Percentiles rank a stretch among this genome's conserved stretches.
Evolutionary conservation across 2,797 vertebrate genomes (phyloP).

Genomic region (Neosilurus hyrtlii): DNA sequence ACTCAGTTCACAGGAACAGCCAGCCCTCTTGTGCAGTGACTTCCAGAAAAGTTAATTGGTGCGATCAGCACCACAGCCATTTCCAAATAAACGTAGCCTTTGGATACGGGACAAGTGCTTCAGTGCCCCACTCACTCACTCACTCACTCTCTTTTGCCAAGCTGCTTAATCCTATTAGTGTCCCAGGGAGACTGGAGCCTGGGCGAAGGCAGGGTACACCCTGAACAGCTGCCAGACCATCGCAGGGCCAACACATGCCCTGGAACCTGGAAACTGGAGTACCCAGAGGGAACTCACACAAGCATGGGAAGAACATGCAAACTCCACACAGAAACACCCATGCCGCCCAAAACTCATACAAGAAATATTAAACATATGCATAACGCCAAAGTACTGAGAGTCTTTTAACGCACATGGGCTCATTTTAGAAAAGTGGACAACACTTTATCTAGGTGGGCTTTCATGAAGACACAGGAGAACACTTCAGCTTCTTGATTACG

Average conservation of each 20-base stretch:
- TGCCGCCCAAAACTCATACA: background rate
- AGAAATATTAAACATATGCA: background rate
- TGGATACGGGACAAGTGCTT: slow-evolving; percentile 9
- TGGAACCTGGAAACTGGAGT: too few species aligned
- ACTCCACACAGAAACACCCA: too few species aligned
- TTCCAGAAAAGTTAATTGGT: slow-evolving; percentile 19
- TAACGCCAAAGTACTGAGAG: background rate
- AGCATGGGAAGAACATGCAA: too few species aligned
- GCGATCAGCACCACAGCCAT: slow-evolving; percentile 13
- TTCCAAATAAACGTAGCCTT: slow-evolving; percentile 27
- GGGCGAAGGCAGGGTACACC: too few species aligned
- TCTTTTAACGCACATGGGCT: background rate
- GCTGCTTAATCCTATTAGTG: too few species aligned
- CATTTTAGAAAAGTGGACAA: slow-evolving; percentile 7
- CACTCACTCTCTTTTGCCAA: too few species aligned
- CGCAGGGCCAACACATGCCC: too few species aligned
- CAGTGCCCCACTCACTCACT: background rate
- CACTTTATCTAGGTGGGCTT: background rate
- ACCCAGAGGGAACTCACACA: too few species aligned
- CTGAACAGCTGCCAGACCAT: too few species aligned
- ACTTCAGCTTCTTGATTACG: slow-evolving; percentile 59
- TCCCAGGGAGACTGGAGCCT: too few species aligned
- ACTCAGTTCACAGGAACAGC: slow-evolving; percentile 37
- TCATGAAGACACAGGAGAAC: background rate
- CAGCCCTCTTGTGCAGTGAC: slow-evolving; percentile 31